A percentile compares a stretch with the other conserved stretches of the same genome.
Evolutionary conservation across 2,888 invertebrate genomes (phyloP).

Genomic region (Pelosia muscerda): DNA sequence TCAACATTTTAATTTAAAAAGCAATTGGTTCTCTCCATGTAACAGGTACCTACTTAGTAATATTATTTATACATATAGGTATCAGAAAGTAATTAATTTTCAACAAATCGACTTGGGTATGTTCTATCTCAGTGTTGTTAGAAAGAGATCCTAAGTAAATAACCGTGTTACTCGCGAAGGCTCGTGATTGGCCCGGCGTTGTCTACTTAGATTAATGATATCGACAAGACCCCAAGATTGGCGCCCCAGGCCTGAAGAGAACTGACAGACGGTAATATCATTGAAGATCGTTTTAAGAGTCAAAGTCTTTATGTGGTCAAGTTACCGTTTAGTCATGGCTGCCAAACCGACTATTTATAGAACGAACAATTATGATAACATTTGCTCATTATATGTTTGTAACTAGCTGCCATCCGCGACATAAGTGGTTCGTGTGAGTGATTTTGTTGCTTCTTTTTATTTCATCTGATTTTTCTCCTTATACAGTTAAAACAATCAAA

Average conservation of each 20-base stretch:
- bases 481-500: no score
- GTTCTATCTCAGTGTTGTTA: no score
- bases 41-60: background rate
- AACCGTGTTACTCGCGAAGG: conserved; percentile 8
- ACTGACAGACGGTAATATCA: conserved; percentile 1
- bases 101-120: background rate
- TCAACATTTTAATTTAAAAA: background rate
- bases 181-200: background rate
- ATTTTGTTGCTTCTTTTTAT: no score
- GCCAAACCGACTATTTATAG: background rate
- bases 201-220: conserved; percentile 6
- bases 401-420: no score
- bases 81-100: background rate
- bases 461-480: no score
- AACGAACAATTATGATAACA: background rate
- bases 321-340: background rate
- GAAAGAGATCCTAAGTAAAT: conserved; percentile 4
- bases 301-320: background rate
- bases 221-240: background rate
- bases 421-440: no score
- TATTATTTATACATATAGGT: background rate
- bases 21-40: background rate
- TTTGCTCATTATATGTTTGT: no score
- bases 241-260: background rate
- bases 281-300: background rate